These are phyloP conservation scores for Cantharis nigra DNA, from an alignment of 2,888 invertebrate genomes.

Conservation along the genomic window DNA sequence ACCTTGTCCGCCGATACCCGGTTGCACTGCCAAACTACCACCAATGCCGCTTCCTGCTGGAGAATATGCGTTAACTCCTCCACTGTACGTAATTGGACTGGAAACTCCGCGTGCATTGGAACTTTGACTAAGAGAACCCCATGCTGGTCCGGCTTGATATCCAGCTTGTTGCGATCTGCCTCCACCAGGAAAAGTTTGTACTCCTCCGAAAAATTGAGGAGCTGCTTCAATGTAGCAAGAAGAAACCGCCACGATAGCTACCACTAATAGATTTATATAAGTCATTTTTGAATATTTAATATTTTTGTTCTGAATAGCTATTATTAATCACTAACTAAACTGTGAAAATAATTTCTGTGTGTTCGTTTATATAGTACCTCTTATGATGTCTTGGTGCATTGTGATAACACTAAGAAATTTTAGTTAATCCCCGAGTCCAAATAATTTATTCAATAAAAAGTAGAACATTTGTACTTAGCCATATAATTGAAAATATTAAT, in stretches of 20 bases:
- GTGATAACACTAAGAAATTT: background rate
- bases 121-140: conserved; percentile 13
- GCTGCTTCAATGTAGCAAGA: too few relatives aligned
- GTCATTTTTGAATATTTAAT: too few relatives aligned
- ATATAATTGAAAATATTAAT: too few relatives aligned
- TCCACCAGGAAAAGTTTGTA: background rate
- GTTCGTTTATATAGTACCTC: background rate
- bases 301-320: too few relatives aligned
- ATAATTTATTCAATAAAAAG: background rate
- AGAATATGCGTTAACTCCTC: background rate
- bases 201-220: conserved; percentile 10
- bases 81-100: background rate
- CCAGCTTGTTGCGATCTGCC: conserved; percentile 2
- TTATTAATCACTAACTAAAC: too few relatives aligned
- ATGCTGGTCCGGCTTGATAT: conserved; percentile 14
- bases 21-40: background rate
- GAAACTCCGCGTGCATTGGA: background rate
- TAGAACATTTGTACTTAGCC: too few relatives aligned
- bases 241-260: too few relatives aligned
- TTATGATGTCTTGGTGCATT: background rate
- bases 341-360: background rate
- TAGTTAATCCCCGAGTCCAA: background rate
- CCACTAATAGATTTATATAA: too few relatives aligned
- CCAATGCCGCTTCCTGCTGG: background rate
- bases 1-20: conserved; percentile 17